Evolutionary conservation across 2,888 invertebrate genomes (phyloP), one percentile per base, ranked within the genome.

Genomic region (Listrodromus nycthemerus): DNA sequence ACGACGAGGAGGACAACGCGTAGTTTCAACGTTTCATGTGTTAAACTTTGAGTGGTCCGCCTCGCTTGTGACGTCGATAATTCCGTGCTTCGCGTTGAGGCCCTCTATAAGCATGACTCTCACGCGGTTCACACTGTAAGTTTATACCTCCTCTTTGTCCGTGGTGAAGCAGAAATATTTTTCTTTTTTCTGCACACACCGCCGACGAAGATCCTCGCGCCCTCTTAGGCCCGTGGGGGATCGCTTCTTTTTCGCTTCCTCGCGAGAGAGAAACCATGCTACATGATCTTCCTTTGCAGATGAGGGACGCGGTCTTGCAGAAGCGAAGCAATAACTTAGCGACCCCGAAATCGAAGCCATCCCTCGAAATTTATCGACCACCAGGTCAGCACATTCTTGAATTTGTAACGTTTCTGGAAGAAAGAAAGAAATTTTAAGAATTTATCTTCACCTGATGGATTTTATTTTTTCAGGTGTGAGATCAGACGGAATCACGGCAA

Each of bases 351-450:
- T 95, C 96, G 71, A 98, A 98, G 93, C 98, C 98, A 13, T 96
- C 97, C 30, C 95, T 98, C 94, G 97, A 98, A 94, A 97, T 98
- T 89, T 98, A 98, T 93, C 95, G 97, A 91, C 98, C 98, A 83
- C 98, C 98, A 93, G 98, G 97, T 97, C 16, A 61, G 27, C 4
- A 27, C 93, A 95, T 95, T 95, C 84, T 81, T 65, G 13, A 24
- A 37, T 52, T 52, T 16, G 2, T 7, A 50, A 50, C 16, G 50
- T 7, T 7, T 19, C 19, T 52, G 50, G 2, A 52, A 52, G 1
- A 1, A 45, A 45, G 4, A 16, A 45, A 6, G 16, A 45, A 16
- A 45, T 45, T 45, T 2, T 45, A 1, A 16, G 41, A 61, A 61
- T 7, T 13, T 6, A 30, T 61, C 8, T 13, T 61, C n/a, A 30